phyloP scores from a whole-genome alignment of 2,888 invertebrate species.

The Lasioglossum figueresi region DNA sequence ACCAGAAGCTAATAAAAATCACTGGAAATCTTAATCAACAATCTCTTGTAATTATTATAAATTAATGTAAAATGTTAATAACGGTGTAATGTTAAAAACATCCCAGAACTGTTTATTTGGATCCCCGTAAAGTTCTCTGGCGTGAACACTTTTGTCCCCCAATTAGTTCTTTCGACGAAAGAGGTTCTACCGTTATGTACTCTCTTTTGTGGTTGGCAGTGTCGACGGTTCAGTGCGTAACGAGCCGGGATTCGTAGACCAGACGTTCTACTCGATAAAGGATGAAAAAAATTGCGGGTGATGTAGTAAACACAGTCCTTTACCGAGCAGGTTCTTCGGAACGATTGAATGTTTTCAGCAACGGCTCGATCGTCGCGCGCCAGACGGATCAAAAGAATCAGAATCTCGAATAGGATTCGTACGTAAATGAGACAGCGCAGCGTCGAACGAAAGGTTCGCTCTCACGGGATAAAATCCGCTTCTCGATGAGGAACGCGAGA shows the following conservation, averaged over 20 bases:
- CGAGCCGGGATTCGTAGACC: background rate
- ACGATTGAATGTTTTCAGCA: slow-evolving; percentile 20
- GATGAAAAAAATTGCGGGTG: background rate
- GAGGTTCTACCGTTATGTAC: background rate
- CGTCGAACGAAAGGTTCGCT: slow-evolving; percentile 26
- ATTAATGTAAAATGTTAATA: background rate
- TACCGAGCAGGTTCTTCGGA: background rate
- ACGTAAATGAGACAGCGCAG: slow-evolving; percentile 20
- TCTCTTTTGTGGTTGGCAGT: background rate
- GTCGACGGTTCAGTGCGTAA: background rate
- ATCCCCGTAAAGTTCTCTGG: background rate
- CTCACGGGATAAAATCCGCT: slow-evolving; percentile 36
- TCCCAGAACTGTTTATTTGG: background rate
- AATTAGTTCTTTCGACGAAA: background rate
- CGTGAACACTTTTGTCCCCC: background rate
- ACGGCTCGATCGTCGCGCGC: background rate
- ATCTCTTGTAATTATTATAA: background rate
- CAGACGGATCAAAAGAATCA: slow-evolving; percentile 26
- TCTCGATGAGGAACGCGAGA: slow-evolving; percentile 42
- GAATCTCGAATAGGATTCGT: slow-evolving; percentile 26
- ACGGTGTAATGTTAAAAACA: background rate
- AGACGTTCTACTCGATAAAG: background rate
- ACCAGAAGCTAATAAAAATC: no score
- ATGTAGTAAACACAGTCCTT: background rate
- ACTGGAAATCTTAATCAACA: no score